These are phyloP conservation scores for Corvus cornix DNA, from an alignment of 2,113 vertebrate genomes.

Conservation along the genomic window DNA sequence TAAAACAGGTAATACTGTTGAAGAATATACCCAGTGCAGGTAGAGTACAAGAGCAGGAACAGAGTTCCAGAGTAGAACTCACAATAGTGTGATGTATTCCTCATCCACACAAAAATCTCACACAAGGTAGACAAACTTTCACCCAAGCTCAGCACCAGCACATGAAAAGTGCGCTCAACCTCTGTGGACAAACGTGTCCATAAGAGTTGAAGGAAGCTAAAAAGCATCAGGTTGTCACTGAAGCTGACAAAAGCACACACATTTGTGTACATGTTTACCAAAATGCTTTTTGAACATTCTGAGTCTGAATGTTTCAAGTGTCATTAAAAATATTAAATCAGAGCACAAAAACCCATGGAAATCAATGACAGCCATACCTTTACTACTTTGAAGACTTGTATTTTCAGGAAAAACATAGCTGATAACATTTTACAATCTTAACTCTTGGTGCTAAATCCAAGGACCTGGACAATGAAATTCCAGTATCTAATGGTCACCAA, in stretches of 20 bases:
- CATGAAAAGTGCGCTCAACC: neutral
- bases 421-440: neutral
- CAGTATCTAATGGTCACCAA: neutral
- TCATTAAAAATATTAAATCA: neutral
- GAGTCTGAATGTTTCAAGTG: neutral
- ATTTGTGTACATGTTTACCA: neutral
- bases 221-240: neutral
- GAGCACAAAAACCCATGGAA: neutral
- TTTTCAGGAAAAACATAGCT: neutral
- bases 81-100: fast-evolving
- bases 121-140: neutral
- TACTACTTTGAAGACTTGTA: neutral
- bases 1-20: neutral
- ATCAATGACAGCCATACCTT: neutral
- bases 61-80: neutral
- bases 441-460: neutral
- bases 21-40: neutral
- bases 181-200: neutral
- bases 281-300: neutral
- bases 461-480: neutral
- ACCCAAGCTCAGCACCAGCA: neutral
- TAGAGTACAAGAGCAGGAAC: neutral
- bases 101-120: neutral
- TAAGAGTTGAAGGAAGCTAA: neutral
- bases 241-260: neutral